Percentiles rank a stretch among this genome's conserved stretches.
Conservation (phyloP, 2,797 vertebrate species). For the Scomberomorus guttatus region DNA sequence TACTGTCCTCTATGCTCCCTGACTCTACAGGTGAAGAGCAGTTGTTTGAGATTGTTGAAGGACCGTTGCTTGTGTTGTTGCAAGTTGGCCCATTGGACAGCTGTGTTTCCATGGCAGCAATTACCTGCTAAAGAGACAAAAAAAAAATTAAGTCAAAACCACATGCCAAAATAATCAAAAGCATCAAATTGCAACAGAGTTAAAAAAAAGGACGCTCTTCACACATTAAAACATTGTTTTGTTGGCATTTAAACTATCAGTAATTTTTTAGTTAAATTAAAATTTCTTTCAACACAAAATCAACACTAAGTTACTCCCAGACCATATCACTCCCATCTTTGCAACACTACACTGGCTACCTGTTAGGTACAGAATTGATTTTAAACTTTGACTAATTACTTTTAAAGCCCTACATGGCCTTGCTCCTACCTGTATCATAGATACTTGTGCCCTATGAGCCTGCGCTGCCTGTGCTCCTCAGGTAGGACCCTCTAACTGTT, state of each 20-base stretch:
- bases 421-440: no score
- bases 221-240: slow-evolving; percentile 46
- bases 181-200: not conserved
- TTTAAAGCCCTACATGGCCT: no score
- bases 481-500: no score
- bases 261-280: not conserved
- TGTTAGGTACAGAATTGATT: no score
- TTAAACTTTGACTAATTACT: no score
- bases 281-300: slow-evolving; percentile 1
- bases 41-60: slow-evolving; percentile 93
- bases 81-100: slow-evolving; percentile 97
- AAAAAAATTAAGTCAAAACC: slow-evolving; percentile 46
- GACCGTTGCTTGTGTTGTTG: slow-evolving; percentile 96
- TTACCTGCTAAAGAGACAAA: slow-evolving; percentile 93
- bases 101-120: slow-evolving; percentile 99
- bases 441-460: no score
- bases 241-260: not conserved
- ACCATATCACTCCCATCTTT: no score
- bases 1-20: slow-evolving; percentile 97
- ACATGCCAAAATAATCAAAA: slow-evolving; percentile 27
- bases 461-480: no score
- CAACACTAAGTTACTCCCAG: not conserved
- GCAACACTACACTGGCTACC: no score
- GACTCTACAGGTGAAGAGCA: slow-evolving; percentile 96
- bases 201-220: slow-evolving; percentile 71